These are phyloP conservation scores for Lasioglossum zephyrum DNA, from an alignment of 2,888 invertebrate genomes.

Conservation along the genomic window DNA sequence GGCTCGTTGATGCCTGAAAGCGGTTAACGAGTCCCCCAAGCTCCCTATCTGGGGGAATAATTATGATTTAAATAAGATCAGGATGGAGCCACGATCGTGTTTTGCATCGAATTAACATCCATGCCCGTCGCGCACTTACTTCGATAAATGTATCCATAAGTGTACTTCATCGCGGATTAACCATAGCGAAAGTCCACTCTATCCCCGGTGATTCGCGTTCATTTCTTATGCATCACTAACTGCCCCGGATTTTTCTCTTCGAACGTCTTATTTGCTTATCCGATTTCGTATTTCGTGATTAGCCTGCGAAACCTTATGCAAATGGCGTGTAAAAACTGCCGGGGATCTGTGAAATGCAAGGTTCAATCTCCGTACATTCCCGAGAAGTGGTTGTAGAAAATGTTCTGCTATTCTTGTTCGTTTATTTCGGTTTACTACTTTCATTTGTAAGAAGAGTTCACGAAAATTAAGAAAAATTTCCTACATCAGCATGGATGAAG, in stretches of 20 bases:
- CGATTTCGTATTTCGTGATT: background rate
- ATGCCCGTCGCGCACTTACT: background rate
- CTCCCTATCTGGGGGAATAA: background rate
- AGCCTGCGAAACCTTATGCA: background rate
- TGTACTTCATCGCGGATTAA: background rate
- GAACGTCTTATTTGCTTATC: background rate
- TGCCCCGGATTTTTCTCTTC: background rate
- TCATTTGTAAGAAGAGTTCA: too few species aligned
- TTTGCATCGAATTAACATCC: background rate
- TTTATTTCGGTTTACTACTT: background rate
- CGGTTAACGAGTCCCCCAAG: background rate
- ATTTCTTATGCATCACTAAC: background rate
- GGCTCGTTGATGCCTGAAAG: slow-evolving; percentile 28
- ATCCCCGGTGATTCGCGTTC: background rate
- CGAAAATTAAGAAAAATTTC: too few species aligned
- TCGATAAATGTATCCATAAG: background rate
- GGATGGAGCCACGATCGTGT: background rate
- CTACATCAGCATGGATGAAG: too few species aligned
- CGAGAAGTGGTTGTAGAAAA: background rate
- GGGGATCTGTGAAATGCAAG: background rate
- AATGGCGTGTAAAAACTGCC: background rate
- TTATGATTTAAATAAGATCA: slow-evolving; percentile 2
- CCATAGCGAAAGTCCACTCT: background rate
- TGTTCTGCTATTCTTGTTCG: background rate
- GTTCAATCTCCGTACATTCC: background rate